These are phyloP conservation scores for Diploscapter pachys DNA, from an alignment of 1,140 invertebrate species.

Conservation along the genomic window DNA sequence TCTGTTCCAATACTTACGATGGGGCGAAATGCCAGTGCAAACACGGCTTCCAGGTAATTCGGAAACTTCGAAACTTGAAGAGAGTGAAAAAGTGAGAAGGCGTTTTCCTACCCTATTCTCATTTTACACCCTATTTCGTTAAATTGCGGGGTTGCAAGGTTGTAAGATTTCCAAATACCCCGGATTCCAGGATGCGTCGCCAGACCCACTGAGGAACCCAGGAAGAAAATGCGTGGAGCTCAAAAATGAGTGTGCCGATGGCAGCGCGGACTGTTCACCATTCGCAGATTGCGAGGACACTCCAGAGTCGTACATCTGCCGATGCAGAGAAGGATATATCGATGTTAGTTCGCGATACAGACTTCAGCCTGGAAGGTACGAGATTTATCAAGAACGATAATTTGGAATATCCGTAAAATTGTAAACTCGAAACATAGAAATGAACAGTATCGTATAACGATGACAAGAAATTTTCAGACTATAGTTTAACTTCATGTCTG, in stretches of 20 bases:
- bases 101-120: too few relatives aligned
- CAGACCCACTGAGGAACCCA: constrained; percentile 51
- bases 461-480: background rate
- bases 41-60: constrained; percentile 10
- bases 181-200: constrained; percentile 46
- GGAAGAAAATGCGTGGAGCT: constrained; percentile 53
- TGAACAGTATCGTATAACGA: constrained; percentile 3
- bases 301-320: constrained; percentile 58
- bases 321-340: constrained; percentile 58
- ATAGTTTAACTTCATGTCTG: background rate
- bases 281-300: constrained; percentile 60
- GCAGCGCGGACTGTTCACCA: constrained; percentile 52
- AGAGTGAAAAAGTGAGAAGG: too few relatives aligned
- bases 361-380: constrained; percentile 52
- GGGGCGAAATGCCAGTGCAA: constrained; percentile 53
- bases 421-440: background rate
- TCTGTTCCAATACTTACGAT: constrained; percentile 56
- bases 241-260: constrained; percentile 57
- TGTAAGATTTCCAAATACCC: too few relatives aligned
- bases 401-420: background rate
- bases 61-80: too few relatives aligned
- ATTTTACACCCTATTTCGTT: too few relatives aligned
- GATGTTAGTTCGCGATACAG: constrained; percentile 57
- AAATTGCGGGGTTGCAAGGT: too few relatives aligned
- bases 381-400: constrained; percentile 15